Evolutionary conservation across 2,113 vertebrate genomes (phyloP).

Genomic region (Halcyon malimbica): DNA sequence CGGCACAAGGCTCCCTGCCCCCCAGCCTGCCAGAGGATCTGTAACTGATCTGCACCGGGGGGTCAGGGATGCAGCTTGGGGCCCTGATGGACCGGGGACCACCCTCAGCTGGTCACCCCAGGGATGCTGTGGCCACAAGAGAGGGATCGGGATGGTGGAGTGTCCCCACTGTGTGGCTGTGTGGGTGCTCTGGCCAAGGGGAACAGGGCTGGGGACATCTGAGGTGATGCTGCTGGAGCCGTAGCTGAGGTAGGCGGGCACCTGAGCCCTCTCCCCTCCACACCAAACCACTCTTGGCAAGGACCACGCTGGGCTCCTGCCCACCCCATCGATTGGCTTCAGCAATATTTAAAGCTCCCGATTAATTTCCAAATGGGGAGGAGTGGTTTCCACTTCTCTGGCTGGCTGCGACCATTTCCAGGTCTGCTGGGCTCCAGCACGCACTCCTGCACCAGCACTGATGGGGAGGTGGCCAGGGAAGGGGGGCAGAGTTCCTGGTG

Average conservation of each 20-base stretch:
- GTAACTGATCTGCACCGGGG: background rate
- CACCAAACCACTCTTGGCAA: background rate
- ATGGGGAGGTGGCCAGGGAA: background rate
- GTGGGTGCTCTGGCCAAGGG: background rate
- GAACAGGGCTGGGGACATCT: accelerated
- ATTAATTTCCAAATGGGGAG: constrained; percentile 56
- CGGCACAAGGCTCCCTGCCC: background rate
- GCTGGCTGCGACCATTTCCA: background rate
- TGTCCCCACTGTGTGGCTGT: too few species aligned
- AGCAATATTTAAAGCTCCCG: constrained; percentile 33
- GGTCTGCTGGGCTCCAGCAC: background rate
- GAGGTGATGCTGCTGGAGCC: background rate
- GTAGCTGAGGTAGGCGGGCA: background rate
- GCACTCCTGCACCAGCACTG: accelerated
- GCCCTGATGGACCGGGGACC: accelerated
- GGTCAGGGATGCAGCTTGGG: background rate
- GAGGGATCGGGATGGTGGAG: background rate
- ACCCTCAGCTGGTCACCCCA: too few species aligned
- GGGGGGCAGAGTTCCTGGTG: background rate
- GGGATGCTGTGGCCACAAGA: background rate
- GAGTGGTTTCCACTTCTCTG: background rate
- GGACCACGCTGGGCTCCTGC: background rate
- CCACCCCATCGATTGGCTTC: background rate
- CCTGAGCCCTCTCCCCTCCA: background rate
- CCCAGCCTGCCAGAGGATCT: background rate